A percentile compares a stretch with the other conserved stretches of the same genome.
These are phyloP conservation scores for Percina caprodes DNA, from an alignment of 2,113 vertebrate species.

Conservation along the genomic window DNA sequence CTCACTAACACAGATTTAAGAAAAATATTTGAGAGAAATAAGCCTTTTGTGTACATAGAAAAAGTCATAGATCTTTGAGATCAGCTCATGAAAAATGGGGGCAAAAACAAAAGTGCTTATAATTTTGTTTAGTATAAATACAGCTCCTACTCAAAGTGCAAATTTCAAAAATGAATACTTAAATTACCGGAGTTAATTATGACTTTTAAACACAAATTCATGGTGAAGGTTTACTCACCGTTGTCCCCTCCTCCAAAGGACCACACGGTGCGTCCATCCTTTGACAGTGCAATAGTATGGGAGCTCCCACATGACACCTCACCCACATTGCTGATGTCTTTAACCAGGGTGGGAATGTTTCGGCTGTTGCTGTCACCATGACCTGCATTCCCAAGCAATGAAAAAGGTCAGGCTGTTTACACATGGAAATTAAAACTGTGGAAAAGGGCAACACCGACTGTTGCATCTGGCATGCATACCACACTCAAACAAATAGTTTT, in stretches of 20 bases:
- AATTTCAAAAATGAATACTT: background rate
- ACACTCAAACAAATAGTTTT: background rate
- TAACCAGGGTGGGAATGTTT: conserved; percentile 87
- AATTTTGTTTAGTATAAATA: no score
- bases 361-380: conserved; percentile 89
- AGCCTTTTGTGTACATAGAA: no score
- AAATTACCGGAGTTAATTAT: background rate
- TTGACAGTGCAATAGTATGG: conserved; percentile 86
- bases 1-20: no score
- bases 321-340: conserved; percentile 88
- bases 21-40: no score
- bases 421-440: background rate
- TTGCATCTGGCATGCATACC: background rate
- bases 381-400: conserved; percentile 66
- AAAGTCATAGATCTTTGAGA: no score
- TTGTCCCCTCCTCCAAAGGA: conserved; percentile 88
- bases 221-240: conserved; percentile 62
- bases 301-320: conserved; percentile 88
- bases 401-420: background rate
- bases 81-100: no score
- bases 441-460: background rate
- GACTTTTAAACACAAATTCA: background rate
- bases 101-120: no score
- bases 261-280: conserved; percentile 87
- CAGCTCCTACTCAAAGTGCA: background rate